A percentile compares a stretch with the other conserved stretches of the same genome.
Evolutionary conservation across 2,113 vertebrate species (phyloP).

Genomic region (Menidia beryllina): DNA sequence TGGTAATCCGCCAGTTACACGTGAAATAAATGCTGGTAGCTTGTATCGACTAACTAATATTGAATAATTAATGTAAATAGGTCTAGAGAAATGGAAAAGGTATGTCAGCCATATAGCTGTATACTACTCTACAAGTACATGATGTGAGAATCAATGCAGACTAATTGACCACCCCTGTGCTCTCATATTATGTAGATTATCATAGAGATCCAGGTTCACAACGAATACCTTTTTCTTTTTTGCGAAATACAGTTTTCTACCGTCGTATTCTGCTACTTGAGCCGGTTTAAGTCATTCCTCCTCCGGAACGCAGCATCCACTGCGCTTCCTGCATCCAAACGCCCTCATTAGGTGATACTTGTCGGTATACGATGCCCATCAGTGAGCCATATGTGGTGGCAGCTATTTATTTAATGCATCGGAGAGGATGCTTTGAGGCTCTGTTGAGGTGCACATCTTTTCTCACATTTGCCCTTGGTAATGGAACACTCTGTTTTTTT

Average conservation of each 20-base stretch:
- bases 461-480: conserved; percentile 57
- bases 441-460: conserved; percentile 29
- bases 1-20: conserved; percentile 18
- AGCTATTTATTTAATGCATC: conserved; percentile 37
- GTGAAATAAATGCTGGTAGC: conserved; percentile 42
- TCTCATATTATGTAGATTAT: background rate
- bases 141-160: conserved; percentile 15
- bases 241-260: conserved; percentile 23
- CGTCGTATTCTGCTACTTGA: conserved; percentile 36
- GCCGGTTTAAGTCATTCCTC: conserved; percentile 42
- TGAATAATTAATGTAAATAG: conserved; percentile 73
- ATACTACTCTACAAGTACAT: conserved; percentile 19
- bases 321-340: conserved; percentile 63
- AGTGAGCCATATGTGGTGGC: conserved; percentile 53
- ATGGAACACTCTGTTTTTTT: conserved; percentile 14
- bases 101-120: conserved; percentile 32
- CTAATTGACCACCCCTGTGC: conserved; percentile 14
- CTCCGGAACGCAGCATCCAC: conserved; percentile 34
- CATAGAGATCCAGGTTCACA: background rate
- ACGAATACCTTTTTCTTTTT: background rate
- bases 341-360: conserved; percentile 63
- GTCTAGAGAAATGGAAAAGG: conserved; percentile 48
- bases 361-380: conserved; percentile 61
- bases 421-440: conserved; percentile 15
- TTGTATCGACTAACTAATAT: conserved; percentile 41